phyloP scores from a whole-genome alignment of 1,140 invertebrate genomes.

The Tetranychus urticae region DNA sequence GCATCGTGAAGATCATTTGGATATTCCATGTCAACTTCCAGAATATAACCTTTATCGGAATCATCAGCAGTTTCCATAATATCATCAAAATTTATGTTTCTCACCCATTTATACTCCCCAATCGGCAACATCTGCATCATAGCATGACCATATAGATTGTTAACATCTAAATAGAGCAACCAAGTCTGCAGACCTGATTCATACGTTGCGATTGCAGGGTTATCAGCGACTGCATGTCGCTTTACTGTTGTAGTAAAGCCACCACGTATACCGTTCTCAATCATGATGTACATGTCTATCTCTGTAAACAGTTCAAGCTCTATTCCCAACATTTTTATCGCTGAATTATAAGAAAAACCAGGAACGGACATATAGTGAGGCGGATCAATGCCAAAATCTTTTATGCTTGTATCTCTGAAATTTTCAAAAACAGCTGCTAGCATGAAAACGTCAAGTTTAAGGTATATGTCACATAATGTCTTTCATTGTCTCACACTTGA shows the following conservation, averaged over 20 bases:
- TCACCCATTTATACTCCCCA: constrained; percentile 8
- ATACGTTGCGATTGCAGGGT: constrained; percentile 11
- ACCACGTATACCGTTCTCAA: constrained; percentile 14
- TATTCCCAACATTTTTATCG: too few species aligned
- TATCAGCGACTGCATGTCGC: neutral
- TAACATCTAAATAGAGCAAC: constrained; percentile 14
- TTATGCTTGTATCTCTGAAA: neutral
- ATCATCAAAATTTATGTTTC: constrained; percentile 3
- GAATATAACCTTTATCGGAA: constrained; percentile 9
- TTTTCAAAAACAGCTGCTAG: constrained; percentile 26
- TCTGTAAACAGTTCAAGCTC: too few species aligned
- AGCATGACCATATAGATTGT: neutral
- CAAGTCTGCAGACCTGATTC: constrained; percentile 4
- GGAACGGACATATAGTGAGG: neutral
- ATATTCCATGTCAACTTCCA: constrained; percentile 15
- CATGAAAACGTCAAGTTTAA: constrained; percentile 20
- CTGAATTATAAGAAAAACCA: too few species aligned
- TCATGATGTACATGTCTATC: constrained; percentile 13
- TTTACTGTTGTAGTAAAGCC: neutral
- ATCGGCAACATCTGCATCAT: constrained; percentile 7
- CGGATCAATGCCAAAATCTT: constrained; percentile 15
- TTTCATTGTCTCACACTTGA: constrained; percentile 17
- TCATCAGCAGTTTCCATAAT: neutral
- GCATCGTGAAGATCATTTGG: constrained; percentile 13
- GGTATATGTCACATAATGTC: constrained; percentile 23